These are phyloP conservation scores for Brienomyrus brachyistius DNA, from an alignment of 2,113 vertebrate species.

Conservation along the genomic window DNA sequence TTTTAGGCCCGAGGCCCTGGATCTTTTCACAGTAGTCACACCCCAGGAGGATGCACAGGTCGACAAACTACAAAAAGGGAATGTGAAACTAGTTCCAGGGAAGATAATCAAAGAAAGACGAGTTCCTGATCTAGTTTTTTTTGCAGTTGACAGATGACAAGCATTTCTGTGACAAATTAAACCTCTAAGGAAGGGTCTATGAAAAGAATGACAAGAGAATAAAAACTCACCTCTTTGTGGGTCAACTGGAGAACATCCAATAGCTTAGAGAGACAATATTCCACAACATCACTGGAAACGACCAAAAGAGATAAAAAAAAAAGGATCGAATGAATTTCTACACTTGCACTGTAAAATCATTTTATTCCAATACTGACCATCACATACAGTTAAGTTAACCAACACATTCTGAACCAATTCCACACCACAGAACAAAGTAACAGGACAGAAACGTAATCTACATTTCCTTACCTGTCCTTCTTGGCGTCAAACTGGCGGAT, in stretches of 20 bases:
- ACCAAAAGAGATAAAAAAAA: not conserved
- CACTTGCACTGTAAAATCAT: not conserved
- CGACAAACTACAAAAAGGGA: constrained; percentile 59
- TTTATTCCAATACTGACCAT: not conserved
- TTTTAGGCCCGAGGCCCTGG: constrained; percentile 57
- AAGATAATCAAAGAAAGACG: not conserved
- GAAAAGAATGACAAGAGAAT: not conserved
- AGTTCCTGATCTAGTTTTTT: not conserved
- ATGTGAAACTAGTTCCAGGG: not conserved
- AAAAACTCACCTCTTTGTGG: constrained; percentile 55
- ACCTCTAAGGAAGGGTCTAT: not conserved
- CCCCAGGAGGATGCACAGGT: constrained; percentile 72
- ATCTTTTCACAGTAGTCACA: constrained; percentile 75
- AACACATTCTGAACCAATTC: not conserved
- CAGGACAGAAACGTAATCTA: not conserved
- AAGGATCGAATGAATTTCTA: not conserved
- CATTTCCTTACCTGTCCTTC: constrained; percentile 43
- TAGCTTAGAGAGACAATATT: constrained; percentile 62
- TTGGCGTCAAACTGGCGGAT: constrained; percentile 64
- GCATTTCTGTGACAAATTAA: not conserved
- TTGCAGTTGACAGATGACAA: not conserved
- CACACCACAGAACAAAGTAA: not conserved
- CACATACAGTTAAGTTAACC: not conserved
- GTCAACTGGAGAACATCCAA: constrained; percentile 54
- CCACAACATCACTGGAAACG: constrained; percentile 52